phyloP scores from a whole-genome alignment of 2,888 invertebrate genomes.

The Dendrolimus houi region DNA sequence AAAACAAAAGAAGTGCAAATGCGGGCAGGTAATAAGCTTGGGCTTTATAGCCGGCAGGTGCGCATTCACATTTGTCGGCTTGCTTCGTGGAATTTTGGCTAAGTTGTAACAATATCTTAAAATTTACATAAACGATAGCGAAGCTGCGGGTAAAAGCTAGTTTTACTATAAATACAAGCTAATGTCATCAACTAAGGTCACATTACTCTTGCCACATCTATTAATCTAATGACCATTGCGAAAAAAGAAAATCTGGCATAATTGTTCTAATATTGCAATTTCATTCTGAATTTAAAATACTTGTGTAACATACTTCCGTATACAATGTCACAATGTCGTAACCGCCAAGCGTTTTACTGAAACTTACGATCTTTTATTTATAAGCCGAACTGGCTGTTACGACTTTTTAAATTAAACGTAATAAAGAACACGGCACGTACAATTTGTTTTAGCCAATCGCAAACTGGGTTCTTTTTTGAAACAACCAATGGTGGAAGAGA shows the following conservation, averaged over 20 bases:
- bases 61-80: no score
- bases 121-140: no score
- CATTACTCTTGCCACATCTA: conserved; percentile 1
- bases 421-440: conserved; percentile 65
- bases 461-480: conserved; percentile 59
- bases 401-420: conserved; percentile 43
- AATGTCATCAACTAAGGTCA: no score
- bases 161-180: no score
- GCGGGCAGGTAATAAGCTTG: no score
- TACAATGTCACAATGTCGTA: conserved; percentile 22
- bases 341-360: conserved; percentile 8
- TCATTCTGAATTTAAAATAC: conserved; percentile 22
- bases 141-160: no score
- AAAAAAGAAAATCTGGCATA: conserved; percentile 43
- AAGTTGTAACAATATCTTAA: no score
- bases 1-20: no score
- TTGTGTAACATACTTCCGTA: conserved; percentile 15
- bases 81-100: no score
- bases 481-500: conserved; percentile 69
- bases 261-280: conserved; percentile 56
- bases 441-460: conserved; percentile 77
- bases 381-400: conserved; percentile 28
- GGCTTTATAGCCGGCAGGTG: no score
- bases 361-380: conserved; percentile 28
- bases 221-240: conserved; percentile 14